Base-by-base conservation (phyloP, 2,113 vertebrate species). In the Channa argus region DNA sequence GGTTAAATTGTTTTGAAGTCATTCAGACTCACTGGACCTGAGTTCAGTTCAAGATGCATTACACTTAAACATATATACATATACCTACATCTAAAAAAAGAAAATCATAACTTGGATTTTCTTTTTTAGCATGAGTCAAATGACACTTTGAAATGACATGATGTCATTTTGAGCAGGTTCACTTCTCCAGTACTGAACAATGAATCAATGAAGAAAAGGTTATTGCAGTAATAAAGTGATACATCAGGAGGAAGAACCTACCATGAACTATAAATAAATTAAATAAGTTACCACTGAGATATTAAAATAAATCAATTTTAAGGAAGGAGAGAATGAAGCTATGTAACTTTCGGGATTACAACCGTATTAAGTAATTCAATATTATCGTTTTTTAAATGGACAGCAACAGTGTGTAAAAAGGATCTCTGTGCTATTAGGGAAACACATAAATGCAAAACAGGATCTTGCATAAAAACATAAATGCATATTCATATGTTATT, bases 321-420 rank as follows among this genome's bases (percentile, higher is more conserved):
- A 39, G 45, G n/a, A 24, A 24, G 24, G 43, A 37, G 53, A 55
- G 60, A 41, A 59, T 70, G 64, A 68, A 53, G 12, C 54, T 52
- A 49, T 65, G 33, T 6, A 51, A 8, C 51, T 67, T 50, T 72
- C 47, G 47, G 47, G 67, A 82, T 74, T 67, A 53, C 24, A 73
- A 2, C 34, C 49, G 56, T 52, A 11, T 55, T 47, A 14, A 51
- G n/a, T 14, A 61, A 44, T 38, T 65, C 3, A 60, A 12, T 46
- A 41, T 4, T 34, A 36, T 54, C 46, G n/a, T 37, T 14, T 24
- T 36, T 49, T 55, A 38, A 51, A 67, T 37, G 56, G 44, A 56
- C 54, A 41, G 38, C 15, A 24, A 3, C n/a, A 43, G 24, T 24
- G 24, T 24, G 24, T 24, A 24, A 24, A 24, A 24, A 24, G 1